A percentile compares a stretch with the other conserved stretches of the same genome.
Conservation (phyloP, 2,113 vertebrate species). For the Menura novaehollandiae region DNA sequence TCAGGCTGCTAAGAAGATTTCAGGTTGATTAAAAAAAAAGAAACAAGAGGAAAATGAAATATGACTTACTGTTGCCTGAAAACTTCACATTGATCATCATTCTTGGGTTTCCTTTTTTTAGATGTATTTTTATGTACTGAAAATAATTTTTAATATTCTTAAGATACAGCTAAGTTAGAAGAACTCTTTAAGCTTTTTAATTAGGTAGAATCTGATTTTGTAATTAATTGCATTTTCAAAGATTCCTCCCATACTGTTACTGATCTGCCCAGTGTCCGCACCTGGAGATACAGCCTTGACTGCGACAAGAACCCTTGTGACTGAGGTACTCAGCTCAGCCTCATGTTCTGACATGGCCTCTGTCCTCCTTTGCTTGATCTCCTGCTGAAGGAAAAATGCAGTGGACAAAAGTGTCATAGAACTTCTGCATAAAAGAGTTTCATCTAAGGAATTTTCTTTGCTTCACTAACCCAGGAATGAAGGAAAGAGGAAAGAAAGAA, state of each 20-base stretch:
- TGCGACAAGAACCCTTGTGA: background rate
- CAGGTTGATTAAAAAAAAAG: background rate
- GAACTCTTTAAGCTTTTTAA: slow-evolving; percentile 38
- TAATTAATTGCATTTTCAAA: background rate
- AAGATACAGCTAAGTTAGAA: slow-evolving; percentile 22
- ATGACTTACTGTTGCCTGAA: background rate
- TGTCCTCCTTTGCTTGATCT: background rate
- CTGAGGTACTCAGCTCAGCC: background rate
- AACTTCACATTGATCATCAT: background rate
- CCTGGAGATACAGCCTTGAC: background rate
- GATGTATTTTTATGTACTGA: background rate
- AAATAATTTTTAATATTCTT: slow-evolving; percentile 40
- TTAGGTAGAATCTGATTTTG: slow-evolving; percentile 39
- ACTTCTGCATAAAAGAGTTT: background rate
- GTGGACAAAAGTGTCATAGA: background rate
- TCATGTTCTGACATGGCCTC: background rate
- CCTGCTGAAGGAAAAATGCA: background rate
- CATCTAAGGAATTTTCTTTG: background rate
- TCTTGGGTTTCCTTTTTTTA: slow-evolving; percentile 18
- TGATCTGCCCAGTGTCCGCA: background rate
- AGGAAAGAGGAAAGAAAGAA: background rate
- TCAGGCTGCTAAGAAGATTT: background rate
- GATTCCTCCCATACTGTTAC: background rate
- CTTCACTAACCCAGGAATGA: background rate
- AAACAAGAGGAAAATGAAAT: background rate